A percentile compares a stretch with the other conserved stretches of the same genome.
Conservation (phyloP, 2,888 invertebrate species). For the Molanna angustata region DNA sequence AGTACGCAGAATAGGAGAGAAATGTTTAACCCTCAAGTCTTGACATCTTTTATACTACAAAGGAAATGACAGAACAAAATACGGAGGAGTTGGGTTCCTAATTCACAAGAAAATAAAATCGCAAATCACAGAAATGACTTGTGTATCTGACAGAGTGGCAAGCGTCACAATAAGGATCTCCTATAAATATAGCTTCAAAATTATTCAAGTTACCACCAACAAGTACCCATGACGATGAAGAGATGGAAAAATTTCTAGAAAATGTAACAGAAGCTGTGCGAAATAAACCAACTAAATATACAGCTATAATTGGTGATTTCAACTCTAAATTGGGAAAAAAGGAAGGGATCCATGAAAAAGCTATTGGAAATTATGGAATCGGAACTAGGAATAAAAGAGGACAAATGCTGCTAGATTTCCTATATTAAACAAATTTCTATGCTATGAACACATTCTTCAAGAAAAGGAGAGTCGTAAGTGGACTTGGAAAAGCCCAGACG, state of each 20-base stretch:
- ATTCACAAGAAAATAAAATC: constrained; percentile 4
- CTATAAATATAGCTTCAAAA: neutral
- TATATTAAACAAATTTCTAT: no score
- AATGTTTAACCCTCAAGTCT: neutral
- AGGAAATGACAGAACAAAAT: constrained; percentile 3
- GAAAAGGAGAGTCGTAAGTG: no score
- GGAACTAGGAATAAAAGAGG: no score
- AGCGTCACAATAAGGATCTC: neutral
- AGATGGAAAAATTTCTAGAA: neutral
- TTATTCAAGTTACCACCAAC: neutral
- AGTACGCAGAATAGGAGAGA: constrained; percentile 1
- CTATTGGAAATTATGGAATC: neutral
- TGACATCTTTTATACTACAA: constrained; percentile 1
- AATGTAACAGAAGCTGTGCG: neutral
- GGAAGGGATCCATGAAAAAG: neutral
- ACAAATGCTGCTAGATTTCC: no score
- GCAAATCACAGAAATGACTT: constrained; percentile 1
- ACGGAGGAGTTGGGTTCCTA: constrained; percentile 1
- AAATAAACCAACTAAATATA: neutral
- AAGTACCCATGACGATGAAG: neutral
- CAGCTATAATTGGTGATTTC: neutral
- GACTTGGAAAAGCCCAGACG: no score
- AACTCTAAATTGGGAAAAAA: neutral
- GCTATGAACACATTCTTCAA: no score
- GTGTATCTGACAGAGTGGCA: constrained; percentile 1